Conservation (phyloP, 2,113 vertebrate genomes). For the Hemicordylus capensis region DNA sequence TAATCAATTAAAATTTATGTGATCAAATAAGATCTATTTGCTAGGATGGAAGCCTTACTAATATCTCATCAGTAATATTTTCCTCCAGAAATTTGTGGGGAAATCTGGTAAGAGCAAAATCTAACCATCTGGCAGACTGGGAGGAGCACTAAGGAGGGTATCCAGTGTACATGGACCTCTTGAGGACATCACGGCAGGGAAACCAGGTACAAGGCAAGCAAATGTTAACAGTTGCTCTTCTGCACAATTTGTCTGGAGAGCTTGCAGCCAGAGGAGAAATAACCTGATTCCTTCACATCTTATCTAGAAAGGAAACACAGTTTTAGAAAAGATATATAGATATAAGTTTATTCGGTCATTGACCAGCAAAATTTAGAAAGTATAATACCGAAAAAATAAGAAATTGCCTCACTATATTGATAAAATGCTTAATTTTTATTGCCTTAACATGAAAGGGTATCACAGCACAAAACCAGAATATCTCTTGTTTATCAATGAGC, state of each 20-base stretch:
- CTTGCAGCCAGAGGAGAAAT: constrained; percentile 97
- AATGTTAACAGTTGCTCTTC: constrained; percentile 97
- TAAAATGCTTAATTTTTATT: neutral
- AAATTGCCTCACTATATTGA: neutral
- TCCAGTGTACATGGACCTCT: constrained; percentile 93
- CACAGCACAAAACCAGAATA: neutral
- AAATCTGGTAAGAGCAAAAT: neutral
- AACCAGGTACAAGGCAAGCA: constrained; percentile 96
- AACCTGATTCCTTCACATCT: constrained; percentile 97
- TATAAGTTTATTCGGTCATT: no score
- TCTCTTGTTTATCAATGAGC: neutral
- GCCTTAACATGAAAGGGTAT: neutral
- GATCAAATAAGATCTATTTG: neutral
- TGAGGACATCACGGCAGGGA: constrained; percentile 87
- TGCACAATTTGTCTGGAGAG: constrained; percentile 91
- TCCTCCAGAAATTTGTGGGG: neutral
- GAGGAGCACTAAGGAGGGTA: constrained; percentile 89
- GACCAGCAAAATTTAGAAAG: neutral
- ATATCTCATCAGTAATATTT: neutral
- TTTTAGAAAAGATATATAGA: constrained; percentile 13
- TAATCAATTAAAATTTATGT: neutral
- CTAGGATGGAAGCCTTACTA: neutral
- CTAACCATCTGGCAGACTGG: constrained; percentile 85
- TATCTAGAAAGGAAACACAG: constrained; percentile 77
- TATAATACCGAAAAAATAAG: no score